Base-by-base conservation (phyloP, 1,140 invertebrate species). In the Drosophila parvula region DNA sequence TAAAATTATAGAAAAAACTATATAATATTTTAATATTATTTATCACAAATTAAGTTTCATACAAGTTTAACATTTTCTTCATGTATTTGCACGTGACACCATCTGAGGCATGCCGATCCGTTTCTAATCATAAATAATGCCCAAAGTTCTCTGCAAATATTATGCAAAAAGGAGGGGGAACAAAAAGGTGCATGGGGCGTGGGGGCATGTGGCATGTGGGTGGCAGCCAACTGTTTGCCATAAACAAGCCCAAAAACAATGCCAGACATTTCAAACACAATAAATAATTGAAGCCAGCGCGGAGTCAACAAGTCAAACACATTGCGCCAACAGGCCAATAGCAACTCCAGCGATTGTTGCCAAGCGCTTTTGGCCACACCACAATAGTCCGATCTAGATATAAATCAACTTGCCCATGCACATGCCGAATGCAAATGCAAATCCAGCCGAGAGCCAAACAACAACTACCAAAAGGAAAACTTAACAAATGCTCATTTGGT, bases 271-370 rank as follows among this genome's bases (percentile, higher is more conserved):
- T 79, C 79, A 79, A 88, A 82, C 76, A 86, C 79, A 79, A 88
- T 86, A 88, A 88, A 88, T 86, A 77, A 86, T 88, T 77, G 83
- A 86, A 86, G 83, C 79, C 83, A 76, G 76, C 68, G 51, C 67
- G 64, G 70, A 86, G 82, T 86, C 83, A 88, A 86, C 79, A 81
- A 86, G 82, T 79, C 83, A 86, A 86, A 86, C 79, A 86, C 83
- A 85, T 86, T 78, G 69, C 74, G 45, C 44, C 43, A 79, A 64
- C 79, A 22, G 11, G 30, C 50, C 32, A 18, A 18, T 8, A 59
- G 48, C 47, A 69, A 61, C 79, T 34, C 16, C 47, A 11, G 50
- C 34, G 61, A 70, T 71, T 85, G 81, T 86, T 85, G 69, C 82
- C 82, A 85, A 79, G 61, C 62, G 74, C 63, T 74, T 67, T 70